Base-by-base conservation (phyloP, 2,888 invertebrate species). In the Yponomeuta malinellus region DNA sequence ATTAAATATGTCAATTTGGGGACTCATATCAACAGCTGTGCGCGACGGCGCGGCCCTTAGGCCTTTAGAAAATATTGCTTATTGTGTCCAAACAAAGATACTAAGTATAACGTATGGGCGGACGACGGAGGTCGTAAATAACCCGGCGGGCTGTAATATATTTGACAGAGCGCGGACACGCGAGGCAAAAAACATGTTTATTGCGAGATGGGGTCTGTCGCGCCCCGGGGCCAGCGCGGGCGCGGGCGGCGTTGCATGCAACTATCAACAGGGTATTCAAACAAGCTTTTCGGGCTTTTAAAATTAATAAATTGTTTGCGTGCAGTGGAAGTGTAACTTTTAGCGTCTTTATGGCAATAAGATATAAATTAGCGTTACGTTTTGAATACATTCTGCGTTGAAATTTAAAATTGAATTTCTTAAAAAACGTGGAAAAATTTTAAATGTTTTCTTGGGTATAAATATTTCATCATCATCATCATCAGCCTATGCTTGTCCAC, bases 81-180 rank as follows among this genome's bases (percentile, higher is more conserved):
- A 92, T 92, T 91, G 92, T 92, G 92, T 92, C 91, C 91, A 92
- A 92, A 92, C 92, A 92, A 90, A 92, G 92, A 91, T 92, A 91
- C 90, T 90, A 90, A 92, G 91, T 90, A 91, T 92, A 91, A 92
- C 90, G 92, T 91, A 92, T 91, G 92, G 91, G 91, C 90, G 91
- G 90, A 88, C 87, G 92, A 87, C 89, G 83, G 87, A 83, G 89
- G 83, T 86, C 90, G 89, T 92, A 92, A 92, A 92, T 91, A 90
- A 92, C 92, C 80, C 90, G 86, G 84, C 90, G 90, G 89, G 90
- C 85, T 82, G 90, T 91, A 92, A 92, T 91, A 92, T 91, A 92
- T 92, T 91, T 91, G 92, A 91, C 92, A 90, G 91, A 86, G 89
- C 90, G 90, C 90, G 90, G 91, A 92, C 91, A 90, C 84, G 90